Base-by-base conservation (phyloP, 2,888 invertebrate species). In the Ctenicera cuprea region DNA sequence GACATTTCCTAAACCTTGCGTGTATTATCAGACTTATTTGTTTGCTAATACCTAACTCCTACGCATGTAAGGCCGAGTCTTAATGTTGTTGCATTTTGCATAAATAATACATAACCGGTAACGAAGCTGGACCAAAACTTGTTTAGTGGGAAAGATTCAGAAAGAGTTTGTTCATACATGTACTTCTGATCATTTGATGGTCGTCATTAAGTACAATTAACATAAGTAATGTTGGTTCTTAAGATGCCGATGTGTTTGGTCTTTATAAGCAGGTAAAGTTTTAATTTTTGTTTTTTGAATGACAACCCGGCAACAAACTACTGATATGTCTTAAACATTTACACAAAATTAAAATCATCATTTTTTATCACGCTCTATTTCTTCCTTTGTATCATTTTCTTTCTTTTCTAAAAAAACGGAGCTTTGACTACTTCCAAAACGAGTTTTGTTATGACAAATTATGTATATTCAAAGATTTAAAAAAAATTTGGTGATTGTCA, bases 31-130 rank as follows among this genome's bases (percentile, higher is more conserved):
- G 62, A 30, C 16, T 62, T 71, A 71, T 71, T 71, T 71, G 64
- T 57, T 71, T 57, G 71, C 71, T 71, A 71, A 72, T 72, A 61
- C 16, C 26, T 20, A 22, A 67, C 72, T 37, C 73, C 73, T 41
- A 73, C 69, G 65, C 63, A 3, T 45, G 18, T 22, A 57, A 16
- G 22, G 57, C 69, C 69, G 68, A 38, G 57, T 59, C 54, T 68
- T 69, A 73, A 72, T 72, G 69, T 64, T 73, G 48, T 43, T 73
- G 73, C 69, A 73, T 69, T 73, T 68, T 73, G 73, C 73, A 73
- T 73, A 73, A 68, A 68, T 73, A 73, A 73, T 73, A 69, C 50
- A 68, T 73, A 73, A 73, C 67, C 61, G 57, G 67, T 48, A 64
- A 68, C 62, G 50, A 63, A 66, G 66, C 37, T 41, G 59, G 48